Conservation (phyloP, 2,113 vertebrate species). For the Chaetodon trifascialis region DNA sequence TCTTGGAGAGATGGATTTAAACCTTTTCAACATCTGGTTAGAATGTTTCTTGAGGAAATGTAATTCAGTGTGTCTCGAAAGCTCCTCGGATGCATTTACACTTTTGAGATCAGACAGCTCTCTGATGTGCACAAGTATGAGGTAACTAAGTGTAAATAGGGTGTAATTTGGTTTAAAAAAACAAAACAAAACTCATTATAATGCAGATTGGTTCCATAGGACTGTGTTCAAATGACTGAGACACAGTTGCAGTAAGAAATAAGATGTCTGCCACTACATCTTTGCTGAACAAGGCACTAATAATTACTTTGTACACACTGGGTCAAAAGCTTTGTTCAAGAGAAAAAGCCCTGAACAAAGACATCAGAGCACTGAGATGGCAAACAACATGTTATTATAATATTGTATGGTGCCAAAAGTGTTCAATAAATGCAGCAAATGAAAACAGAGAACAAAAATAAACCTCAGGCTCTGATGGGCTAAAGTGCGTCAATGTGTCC, state of each 20-base stretch:
- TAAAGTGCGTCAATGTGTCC: background rate
- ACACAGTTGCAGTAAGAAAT: conserved; percentile 16
- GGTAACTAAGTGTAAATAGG: background rate
- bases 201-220: background rate
- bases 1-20: background rate
- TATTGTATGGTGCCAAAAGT: conserved; percentile 19
- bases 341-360: conserved; percentile 28
- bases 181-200: background rate
- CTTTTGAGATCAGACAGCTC: background rate
- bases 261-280: conserved; percentile 23
- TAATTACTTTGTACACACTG: conserved; percentile 41
- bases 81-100: background rate
- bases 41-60: background rate
- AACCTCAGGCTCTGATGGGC: conserved; percentile 9
- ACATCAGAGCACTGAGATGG: conserved; percentile 5
- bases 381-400: conserved; percentile 20
- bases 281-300: conserved; percentile 42
- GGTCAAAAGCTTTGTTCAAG: conserved; percentile 48
- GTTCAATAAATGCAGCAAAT: conserved; percentile 33
- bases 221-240: conserved; percentile 1
- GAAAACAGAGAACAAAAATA: conserved; percentile 25
- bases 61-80: background rate
- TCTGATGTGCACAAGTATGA: background rate
- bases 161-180: background rate
- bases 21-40: conserved; percentile 4